Evolutionary conservation across 2,888 invertebrate species (phyloP).

Genomic region (Lucinisca nassula): DNA sequence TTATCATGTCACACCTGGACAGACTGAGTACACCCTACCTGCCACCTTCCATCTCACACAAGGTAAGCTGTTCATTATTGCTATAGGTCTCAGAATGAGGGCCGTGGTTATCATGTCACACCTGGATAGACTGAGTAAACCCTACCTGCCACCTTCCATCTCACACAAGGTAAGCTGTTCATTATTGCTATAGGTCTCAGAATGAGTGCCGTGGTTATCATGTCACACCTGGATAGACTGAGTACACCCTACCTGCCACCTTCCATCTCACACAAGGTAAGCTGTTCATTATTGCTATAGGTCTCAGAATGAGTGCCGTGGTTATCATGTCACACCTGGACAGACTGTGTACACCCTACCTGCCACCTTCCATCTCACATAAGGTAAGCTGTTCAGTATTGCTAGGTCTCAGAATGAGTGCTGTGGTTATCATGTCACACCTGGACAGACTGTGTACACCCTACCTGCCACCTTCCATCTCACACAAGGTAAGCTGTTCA

Average conservation of each 20-base stretch:
- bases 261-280: slow-evolving; percentile 80
- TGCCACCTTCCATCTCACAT: slow-evolving; percentile 90
- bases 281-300: slow-evolving; percentile 90
- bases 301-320: slow-evolving; percentile 96
- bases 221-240: slow-evolving; percentile 96
- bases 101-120: slow-evolving; percentile 97
- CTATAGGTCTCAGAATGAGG: slow-evolving; percentile 94
- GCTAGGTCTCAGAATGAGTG: slow-evolving; percentile 95
- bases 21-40: slow-evolving; percentile 94
- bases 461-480: slow-evolving; percentile 91
- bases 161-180: slow-evolving; percentile 80
- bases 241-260: slow-evolving; percentile 94
- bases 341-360: slow-evolving; percentile 93
- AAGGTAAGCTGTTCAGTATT: slow-evolving; percentile 87
- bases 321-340: slow-evolving; percentile 96
- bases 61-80: slow-evolving; percentile 88
- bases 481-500: slow-evolving; percentile 86
- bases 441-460: slow-evolving; percentile 95
- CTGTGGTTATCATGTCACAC: slow-evolving; percentile 97
- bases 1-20: slow-evolving; percentile 96
- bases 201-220: slow-evolving; percentile 96
- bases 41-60: slow-evolving; percentile 90
- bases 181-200: slow-evolving; percentile 92
- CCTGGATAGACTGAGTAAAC: slow-evolving; percentile 94
- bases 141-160: slow-evolving; percentile 92